Percentiles rank a stretch among this genome's conserved stretches.
phyloP scores from a whole-genome alignment of 1,140 invertebrate genomes.

The Tetraneura akinire region DNA sequence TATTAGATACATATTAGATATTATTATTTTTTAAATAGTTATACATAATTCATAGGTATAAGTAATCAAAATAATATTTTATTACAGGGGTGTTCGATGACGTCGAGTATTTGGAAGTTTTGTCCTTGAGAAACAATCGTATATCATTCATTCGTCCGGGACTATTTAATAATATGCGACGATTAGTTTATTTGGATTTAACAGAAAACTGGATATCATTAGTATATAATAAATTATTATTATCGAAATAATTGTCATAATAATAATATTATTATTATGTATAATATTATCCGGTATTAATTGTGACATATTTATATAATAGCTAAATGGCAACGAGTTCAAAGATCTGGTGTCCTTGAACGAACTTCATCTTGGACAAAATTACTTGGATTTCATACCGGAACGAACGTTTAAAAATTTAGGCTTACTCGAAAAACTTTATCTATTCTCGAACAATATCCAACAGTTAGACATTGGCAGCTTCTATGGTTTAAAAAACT shows the following conservation, averaged over 20 bases:
- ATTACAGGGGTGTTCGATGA: constrained; percentile 61
- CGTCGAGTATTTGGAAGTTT: constrained; percentile 59
- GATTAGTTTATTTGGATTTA: constrained; percentile 64
- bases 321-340: constrained; percentile 62
- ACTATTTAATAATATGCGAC: constrained; percentile 62
- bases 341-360: constrained; percentile 60
- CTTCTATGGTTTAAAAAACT: constrained; percentile 63
- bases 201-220: constrained; percentile 64
- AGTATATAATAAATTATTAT: constrained; percentile 53
- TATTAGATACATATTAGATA: background rate
- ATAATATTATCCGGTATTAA: background rate
- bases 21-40: too few relatives aligned
- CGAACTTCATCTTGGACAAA: constrained; percentile 66
- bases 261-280: background rate
- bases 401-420: constrained; percentile 61
- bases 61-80: background rate
- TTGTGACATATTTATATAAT: background rate
- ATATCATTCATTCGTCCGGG: constrained; percentile 64
- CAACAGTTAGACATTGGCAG: constrained; percentile 61
- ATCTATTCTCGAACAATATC: constrained; percentile 66
- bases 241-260: background rate
- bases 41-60: background rate
- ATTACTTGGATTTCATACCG: constrained; percentile 62
- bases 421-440: constrained; percentile 62
- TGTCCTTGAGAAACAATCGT: constrained; percentile 61